phyloP scores from a whole-genome alignment of 2,113 vertebrate species.

The Rhabdornis inornatus region DNA sequence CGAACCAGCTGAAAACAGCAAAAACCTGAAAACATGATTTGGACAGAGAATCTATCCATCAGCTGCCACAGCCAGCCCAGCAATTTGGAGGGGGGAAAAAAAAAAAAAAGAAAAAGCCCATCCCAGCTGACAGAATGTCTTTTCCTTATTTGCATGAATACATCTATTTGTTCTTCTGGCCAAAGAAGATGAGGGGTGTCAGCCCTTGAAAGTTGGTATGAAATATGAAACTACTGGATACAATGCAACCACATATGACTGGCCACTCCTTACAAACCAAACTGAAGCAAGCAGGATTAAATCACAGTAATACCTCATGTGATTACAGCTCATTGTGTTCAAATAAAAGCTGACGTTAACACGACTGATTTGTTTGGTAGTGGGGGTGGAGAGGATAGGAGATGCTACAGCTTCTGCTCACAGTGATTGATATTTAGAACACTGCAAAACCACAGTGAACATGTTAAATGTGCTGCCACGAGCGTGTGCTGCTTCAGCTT shows the following conservation, averaged over 20 bases:
- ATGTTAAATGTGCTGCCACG: neutral
- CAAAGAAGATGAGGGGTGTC: neutral
- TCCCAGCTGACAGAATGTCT: neutral
- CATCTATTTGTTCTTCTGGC: neutral
- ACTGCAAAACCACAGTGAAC: neutral
- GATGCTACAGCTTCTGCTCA: neutral
- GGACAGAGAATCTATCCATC: neutral
- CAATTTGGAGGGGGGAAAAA: neutral
- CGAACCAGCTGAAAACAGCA: neutral
- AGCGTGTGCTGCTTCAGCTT: neutral
- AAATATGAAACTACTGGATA: neutral
- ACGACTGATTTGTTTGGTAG: neutral
- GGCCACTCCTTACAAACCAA: slow-evolving; percentile 33
- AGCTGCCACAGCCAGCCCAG: neutral
- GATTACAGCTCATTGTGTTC: slow-evolving; percentile 43
- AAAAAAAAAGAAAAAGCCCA: neutral
- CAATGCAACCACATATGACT: neutral
- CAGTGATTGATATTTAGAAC: neutral
- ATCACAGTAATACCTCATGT: slow-evolving; percentile 28
- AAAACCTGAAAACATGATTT: neutral
- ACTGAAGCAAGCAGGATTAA: slow-evolving; percentile 47
- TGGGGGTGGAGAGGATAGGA: neutral
- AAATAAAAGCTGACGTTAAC: slow-evolving; percentile 33
- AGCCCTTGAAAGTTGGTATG: neutral
- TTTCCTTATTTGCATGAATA: neutral